These are phyloP conservation scores for Hepsetus odoe DNA, from an alignment of 2,113 vertebrate genomes.

Conservation along the genomic window DNA sequence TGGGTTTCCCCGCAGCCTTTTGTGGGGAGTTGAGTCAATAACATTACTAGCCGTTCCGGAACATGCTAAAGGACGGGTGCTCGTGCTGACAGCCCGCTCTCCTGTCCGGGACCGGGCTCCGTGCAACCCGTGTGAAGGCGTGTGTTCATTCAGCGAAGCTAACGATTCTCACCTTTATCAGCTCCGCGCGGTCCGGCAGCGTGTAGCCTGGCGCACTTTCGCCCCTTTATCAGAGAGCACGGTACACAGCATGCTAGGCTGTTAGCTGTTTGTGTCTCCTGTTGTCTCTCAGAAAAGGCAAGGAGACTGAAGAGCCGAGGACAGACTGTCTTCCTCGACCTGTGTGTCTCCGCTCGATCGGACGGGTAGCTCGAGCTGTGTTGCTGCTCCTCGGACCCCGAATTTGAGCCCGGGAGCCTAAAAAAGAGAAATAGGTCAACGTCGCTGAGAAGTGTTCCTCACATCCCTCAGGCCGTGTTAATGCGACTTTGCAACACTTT, in stretches of 20 bases:
- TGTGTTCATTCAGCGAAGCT: neutral
- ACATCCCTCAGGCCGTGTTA: neutral
- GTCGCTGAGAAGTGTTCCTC: conserved; percentile 41
- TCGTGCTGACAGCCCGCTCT: neutral
- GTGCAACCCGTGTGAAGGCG: neutral
- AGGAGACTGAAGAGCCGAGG: neutral
- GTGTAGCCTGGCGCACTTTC: neutral
- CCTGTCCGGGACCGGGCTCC: neutral
- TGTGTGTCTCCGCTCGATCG: neutral
- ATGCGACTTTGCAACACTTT: neutral
- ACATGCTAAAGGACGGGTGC: neutral
- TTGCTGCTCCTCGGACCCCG: conserved; percentile 32
- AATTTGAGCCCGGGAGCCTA: conserved; percentile 36
- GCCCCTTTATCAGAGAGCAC: neutral
- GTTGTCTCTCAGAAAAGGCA: neutral
- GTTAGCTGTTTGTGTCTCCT: neutral
- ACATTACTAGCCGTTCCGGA: neutral
- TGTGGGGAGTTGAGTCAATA: neutral
- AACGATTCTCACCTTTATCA: conserved; percentile 9
- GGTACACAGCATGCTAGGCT: neutral
- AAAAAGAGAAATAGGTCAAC: conserved; percentile 54
- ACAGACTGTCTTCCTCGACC: neutral
- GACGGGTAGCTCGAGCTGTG: neutral
- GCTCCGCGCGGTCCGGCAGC: neutral
- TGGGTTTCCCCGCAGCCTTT: neutral